phyloP scores from a whole-genome alignment of 2,113 vertebrate genomes.

The Cyrtonyx montezumae region DNA sequence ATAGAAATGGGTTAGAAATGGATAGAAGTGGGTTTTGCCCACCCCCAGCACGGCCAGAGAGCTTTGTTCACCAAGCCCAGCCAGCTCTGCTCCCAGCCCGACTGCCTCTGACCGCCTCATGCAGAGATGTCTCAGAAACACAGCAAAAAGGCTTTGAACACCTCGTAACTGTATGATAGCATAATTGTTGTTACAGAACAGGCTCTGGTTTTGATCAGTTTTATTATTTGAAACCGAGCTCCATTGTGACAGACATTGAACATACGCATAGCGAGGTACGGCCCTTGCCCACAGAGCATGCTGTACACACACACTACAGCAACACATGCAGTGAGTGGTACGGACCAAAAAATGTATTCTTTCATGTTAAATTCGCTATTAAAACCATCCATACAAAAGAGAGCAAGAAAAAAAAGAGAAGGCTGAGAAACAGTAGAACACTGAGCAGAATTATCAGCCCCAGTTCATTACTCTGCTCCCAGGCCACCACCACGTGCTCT shows the following conservation, averaged over 20 bases:
- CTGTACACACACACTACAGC: accelerated
- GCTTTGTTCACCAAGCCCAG: background rate
- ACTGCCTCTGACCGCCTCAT: background rate
- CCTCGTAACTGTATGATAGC: slow-evolving; percentile 2
- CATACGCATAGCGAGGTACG: background rate
- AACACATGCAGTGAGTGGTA: accelerated
- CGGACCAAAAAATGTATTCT: accelerated
- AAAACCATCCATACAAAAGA: background rate
- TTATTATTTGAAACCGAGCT: slow-evolving; percentile 14
- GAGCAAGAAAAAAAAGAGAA: background rate
- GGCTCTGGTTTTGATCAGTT: slow-evolving; percentile 57
- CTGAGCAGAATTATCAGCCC: background rate
- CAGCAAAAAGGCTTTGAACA: slow-evolving; percentile 44
- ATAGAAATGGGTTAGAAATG: too few relatives aligned
- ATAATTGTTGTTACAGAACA: background rate
- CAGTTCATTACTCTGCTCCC: background rate
- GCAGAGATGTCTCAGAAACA: background rate
- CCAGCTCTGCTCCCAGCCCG: background rate
- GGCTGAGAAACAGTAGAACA: background rate
- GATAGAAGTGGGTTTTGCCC: background rate
- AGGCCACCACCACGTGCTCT: background rate
- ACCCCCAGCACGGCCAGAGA: background rate
- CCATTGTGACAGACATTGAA: slow-evolving; percentile 40
- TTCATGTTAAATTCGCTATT: accelerated
- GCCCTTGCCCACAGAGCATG: background rate